Evolutionary conservation across 1,140 invertebrate species (phyloP), one percentile per base, ranked within the genome.

Genomic region (Brachionus manjavacas): DNA sequence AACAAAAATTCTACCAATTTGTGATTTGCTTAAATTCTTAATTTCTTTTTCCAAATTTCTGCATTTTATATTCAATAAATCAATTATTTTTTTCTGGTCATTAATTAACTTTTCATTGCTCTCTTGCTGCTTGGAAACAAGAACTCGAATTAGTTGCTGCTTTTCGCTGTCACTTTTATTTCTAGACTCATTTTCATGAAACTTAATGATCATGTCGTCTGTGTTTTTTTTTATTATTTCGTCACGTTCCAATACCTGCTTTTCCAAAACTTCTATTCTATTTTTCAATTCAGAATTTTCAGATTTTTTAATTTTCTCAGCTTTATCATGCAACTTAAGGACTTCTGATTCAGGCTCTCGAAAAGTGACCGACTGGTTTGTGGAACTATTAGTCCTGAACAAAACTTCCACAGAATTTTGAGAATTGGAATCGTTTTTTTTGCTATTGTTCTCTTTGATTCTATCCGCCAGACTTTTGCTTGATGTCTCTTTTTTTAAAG

Each of bases 51-150:
- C 52, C 7, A 81, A 46, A 31, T 64, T 35, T 60, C 35, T 68
- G 60, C 28, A 81, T 20, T 81, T 81, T 6, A 39, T 6, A 9
- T 64, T 81, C 28, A 81, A 46, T 12, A 28, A 11, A 20, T 81
- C 79, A 9, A 81, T 81, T 3, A 64, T 81, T 64, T 46, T 81
- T 14, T 60, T 43, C 25, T 81, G 79, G 23, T 81, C 52, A 43
- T 81, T 81, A 3, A 81, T 81, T 28, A 81, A 68, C n/a, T 64
- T 81, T 81, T 81, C 79, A 46, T 81, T 81, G 16, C 64, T 60
- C 28, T 81, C 79, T 81, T 81, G 79, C 41, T 81, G 79, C 7
- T 68, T 64, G 16, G 79, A 81, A 12, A 81, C 52, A 3, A 81
- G 23, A 23, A 43, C 49, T 46, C n/a, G 20, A 23, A 81, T 60